Evolutionary conservation across 2,113 vertebrate genomes (phyloP).

Genomic region (Brevimyrus niger): DNA sequence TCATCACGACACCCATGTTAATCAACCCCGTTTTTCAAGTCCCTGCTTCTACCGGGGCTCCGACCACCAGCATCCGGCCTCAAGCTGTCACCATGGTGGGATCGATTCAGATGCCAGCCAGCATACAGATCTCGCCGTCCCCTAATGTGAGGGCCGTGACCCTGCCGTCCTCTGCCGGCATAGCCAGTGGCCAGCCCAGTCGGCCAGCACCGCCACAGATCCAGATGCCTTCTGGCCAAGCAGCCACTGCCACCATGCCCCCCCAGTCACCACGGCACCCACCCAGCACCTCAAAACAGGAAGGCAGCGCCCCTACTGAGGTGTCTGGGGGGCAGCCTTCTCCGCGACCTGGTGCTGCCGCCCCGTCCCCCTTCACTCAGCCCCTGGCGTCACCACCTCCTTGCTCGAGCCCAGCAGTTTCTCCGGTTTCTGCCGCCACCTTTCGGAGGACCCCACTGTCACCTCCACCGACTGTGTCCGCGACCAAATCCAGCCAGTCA

Average conservation of each 20-base stretch:
- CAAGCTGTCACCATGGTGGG: slow-evolving; percentile 82
- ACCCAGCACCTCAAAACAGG: slow-evolving; percentile 39
- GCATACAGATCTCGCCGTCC: slow-evolving; percentile 76
- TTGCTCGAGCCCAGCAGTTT: slow-evolving; percentile 56
- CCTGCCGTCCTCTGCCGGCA: slow-evolving; percentile 26
- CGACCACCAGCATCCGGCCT: slow-evolving; percentile 71
- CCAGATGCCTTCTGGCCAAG: slow-evolving; percentile 51
- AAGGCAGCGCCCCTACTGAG: slow-evolving; percentile 56
- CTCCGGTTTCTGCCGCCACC: slow-evolving; percentile 47
- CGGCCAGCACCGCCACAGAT: slow-evolving; percentile 53
- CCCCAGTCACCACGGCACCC: slow-evolving; percentile 15
- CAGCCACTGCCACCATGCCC: slow-evolving; percentile 42
- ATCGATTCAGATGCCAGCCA: slow-evolving; percentile 80
- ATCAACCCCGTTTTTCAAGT: slow-evolving; percentile 91
- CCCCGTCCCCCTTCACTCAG: slow-evolving; percentile 44
- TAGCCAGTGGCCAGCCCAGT: slow-evolving; percentile 52
- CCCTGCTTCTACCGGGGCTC: slow-evolving; percentile 46
- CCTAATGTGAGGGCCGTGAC: slow-evolving; percentile 25
- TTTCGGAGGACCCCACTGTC: slow-evolving; percentile 71
- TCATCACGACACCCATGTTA: slow-evolving; percentile 82
- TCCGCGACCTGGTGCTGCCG: slow-evolving; percentile 32
- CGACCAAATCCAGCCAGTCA: slow-evolving; percentile 61
- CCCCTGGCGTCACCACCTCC: slow-evolving; percentile 57
- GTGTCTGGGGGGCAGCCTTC: slow-evolving; percentile 52
- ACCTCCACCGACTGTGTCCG: slow-evolving; percentile 54